A percentile compares a stretch with the other conserved stretches of the same genome.
phyloP scores from a whole-genome alignment of 1,140 invertebrate species.

The Lepidurus apus region DNA sequence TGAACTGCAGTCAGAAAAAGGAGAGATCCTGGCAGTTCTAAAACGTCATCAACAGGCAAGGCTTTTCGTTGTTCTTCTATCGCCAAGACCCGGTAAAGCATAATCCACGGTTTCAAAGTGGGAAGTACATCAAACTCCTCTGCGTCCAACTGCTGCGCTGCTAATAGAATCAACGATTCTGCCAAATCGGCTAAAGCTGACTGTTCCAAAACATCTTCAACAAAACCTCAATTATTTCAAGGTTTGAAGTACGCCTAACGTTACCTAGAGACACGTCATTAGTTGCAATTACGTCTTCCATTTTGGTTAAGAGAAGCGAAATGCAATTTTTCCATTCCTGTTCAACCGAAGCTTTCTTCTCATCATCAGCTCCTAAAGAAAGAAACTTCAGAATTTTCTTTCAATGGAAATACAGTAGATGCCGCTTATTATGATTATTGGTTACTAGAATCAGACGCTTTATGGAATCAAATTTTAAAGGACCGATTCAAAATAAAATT shows the following conservation, averaged over 20 bases:
- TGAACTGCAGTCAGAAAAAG: conserved; percentile 75
- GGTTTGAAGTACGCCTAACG: not conserved
- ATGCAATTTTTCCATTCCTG: conserved; percentile 35
- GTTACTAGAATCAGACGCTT: too few species aligned
- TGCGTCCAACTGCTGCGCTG: not conserved
- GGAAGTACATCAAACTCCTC: not conserved
- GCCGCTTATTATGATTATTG: too few species aligned
- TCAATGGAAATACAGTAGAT: too few species aligned
- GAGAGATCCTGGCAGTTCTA: conserved; percentile 64
- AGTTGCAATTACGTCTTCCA: not conserved
- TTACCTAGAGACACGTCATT: not conserved
- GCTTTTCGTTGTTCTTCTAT: conserved; percentile 50
- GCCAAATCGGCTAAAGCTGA: not conserved
- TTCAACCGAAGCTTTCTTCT: conserved; percentile 29
- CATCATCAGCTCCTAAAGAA: conserved; percentile 33
- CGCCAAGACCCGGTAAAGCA: conserved; percentile 70
- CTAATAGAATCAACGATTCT: not conserved
- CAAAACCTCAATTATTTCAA: not conserved
- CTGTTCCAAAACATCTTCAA: not conserved
- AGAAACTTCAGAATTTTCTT: conserved; percentile 25
- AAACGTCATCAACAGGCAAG: conserved; percentile 39
- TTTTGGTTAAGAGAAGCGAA: not conserved
- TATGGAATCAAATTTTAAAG: too few species aligned
- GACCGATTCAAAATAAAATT: too few species aligned
- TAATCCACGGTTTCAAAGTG: conserved; percentile 70